These are phyloP conservation scores for Oasisia sp. DNA, from an alignment of 2,888 invertebrate species.

Conservation along the genomic window DNA sequence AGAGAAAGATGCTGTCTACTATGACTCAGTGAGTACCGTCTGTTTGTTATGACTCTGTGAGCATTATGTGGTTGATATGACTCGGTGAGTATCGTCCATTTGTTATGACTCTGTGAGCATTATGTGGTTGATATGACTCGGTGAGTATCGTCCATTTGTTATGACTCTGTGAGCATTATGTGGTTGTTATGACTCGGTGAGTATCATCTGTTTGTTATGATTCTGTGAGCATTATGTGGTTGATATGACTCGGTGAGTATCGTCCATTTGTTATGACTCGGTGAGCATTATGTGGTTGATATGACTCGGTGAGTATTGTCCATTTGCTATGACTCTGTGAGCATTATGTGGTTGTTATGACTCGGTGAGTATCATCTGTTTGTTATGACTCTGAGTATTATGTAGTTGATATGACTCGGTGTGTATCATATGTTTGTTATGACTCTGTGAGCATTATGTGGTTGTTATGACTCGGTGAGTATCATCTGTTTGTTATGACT, in stretches of 20 bases:
- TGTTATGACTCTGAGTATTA: neutral
- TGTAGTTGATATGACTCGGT: neutral
- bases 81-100: neutral
- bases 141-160: neutral
- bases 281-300: neutral
- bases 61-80: neutral
- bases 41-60: neutral
- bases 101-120: neutral
- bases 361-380: neutral
- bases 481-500: neutral
- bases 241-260: neutral
- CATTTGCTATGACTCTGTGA: neutral
- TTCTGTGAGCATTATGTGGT: neutral
- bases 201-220: neutral
- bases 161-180: neutral
- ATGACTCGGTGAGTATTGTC: neutral
- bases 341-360: neutral
- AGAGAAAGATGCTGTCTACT: slow-evolving; percentile 47
- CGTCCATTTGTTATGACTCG: neutral
- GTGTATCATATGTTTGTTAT: neutral
- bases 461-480: neutral
- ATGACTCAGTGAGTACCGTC: slow-evolving; percentile 30
- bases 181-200: no score
- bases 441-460: neutral
- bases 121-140: neutral